Evolutionary conservation across 2,113 vertebrate species (phyloP).

Genomic region (Micronycteris hirsuta): DNA sequence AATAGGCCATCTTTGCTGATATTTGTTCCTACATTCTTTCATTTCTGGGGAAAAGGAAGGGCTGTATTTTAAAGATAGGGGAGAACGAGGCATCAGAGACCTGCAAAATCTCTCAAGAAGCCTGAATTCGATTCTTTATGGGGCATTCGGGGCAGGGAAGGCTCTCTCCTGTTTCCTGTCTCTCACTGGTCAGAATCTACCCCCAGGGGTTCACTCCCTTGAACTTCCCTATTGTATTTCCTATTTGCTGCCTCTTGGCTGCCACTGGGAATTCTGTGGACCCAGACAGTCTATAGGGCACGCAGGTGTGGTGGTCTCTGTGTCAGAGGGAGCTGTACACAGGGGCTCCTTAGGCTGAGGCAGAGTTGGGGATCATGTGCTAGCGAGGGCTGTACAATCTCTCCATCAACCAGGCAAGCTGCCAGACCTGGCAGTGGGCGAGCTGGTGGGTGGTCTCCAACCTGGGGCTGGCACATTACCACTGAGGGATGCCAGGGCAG

Average conservation of each 20-base stretch:
- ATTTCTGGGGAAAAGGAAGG: background rate
- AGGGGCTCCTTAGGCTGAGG: background rate
- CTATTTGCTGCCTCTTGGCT: background rate
- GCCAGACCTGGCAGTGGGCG: background rate
- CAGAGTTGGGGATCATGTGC: background rate
- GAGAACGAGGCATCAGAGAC: background rate
- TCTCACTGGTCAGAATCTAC: background rate
- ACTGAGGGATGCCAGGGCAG: background rate
- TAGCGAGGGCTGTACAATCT: background rate
- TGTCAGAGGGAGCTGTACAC: accelerated
- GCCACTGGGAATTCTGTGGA: background rate
- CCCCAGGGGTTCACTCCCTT: background rate
- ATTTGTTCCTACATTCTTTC: background rate
- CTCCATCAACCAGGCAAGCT: background rate
- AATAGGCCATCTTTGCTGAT: background rate
- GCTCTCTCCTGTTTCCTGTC: background rate
- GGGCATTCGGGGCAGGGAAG: background rate
- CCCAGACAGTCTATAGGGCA: background rate
- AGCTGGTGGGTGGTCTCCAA: background rate
- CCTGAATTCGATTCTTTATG: background rate
- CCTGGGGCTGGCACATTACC: background rate
- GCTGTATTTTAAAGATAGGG: background rate
- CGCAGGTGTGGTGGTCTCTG: background rate
- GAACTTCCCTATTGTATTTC: background rate
- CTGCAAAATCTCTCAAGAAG: background rate